Conservation (phyloP, 2,797 vertebrate species). For the Ciconia nigra region DNA sequence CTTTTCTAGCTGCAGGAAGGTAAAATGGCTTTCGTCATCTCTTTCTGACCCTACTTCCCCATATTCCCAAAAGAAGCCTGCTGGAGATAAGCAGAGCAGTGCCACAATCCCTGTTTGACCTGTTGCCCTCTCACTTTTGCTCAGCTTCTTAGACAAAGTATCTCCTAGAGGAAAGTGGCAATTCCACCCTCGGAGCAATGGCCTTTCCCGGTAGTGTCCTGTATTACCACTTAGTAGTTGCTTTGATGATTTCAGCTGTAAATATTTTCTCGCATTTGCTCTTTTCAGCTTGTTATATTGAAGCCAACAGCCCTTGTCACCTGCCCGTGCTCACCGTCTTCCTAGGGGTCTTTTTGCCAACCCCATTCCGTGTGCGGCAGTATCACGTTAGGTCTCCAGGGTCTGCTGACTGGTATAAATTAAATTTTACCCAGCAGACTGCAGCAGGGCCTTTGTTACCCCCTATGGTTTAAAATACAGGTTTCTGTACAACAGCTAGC, state of each 20-base stretch:
- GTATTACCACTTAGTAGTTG: background rate
- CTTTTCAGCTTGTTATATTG: background rate
- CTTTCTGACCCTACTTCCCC: background rate
- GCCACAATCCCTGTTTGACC: background rate
- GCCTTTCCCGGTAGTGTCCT: background rate
- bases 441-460: background rate
- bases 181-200: rapidly evolving
- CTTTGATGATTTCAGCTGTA: background rate
- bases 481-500: background rate
- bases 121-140: background rate
- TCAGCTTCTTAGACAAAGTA: background rate
- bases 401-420: background rate
- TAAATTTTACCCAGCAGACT: background rate
- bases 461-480: background rate
- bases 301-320: background rate
- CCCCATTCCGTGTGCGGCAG: rapidly evolving
- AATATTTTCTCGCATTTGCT: background rate
- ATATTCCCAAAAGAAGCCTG: background rate
- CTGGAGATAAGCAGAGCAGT: background rate
- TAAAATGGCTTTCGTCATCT: background rate
- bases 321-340: background rate
- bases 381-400: background rate
- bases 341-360: rapidly evolving
- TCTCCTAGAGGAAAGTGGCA: background rate
- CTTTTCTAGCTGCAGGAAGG: background rate